Base-by-base conservation (phyloP, 2,113 vertebrate genomes). In the Oncorhynchus kisutch region DNA sequence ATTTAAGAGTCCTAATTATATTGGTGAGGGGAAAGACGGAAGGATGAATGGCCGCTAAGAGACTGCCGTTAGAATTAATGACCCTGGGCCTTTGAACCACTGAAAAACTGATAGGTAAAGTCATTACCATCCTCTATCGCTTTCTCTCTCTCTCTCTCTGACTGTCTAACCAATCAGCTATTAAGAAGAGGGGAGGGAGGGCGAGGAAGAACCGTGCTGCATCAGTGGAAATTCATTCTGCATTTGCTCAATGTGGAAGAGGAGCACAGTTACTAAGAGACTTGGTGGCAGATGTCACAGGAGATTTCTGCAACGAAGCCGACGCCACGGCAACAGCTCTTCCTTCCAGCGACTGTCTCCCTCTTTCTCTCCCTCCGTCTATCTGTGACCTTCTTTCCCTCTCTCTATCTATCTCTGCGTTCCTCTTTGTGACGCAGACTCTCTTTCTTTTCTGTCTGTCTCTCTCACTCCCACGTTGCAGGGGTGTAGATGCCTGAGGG, bases 1-100 rank as follows among this genome's bases (percentile, higher is more conserved):
- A 93, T 93, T 93, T 92, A 94, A 93, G 90, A 90, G 86, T 86
- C 83, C 82, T 93, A 94, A 93, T 94, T 92, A 93, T 93, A 92
- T 92, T 90, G 92, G 86, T 84, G 89, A 90, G 84, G 81, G 78
- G 88, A 80, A 82, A 85, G 89, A 87, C 82, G 80, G 86, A 91
- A 81, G 78, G 87, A 80, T 86, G 80, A 85, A 84, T 85, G 77
- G 83, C 60, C 81, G 79, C 84, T 85, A 75, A 74, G 74, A 84
- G 81, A 70, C 82, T 81, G 82, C 76, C 80, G 78, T 83, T 74
- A 76, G 82, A 88, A 92, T 91, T 88, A 89, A 92, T 89, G 89
- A 91, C 86, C 91, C 82, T 70, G 75, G 79, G 75, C 79, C 84
- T 71, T 18, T 16, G 86, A 87, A 86, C 81, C 81, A 87, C 87